Evolutionary conservation across 2,888 invertebrate species (phyloP), one percentile per base, ranked within the genome.

Genomic region (Heliconius charithonia): DNA sequence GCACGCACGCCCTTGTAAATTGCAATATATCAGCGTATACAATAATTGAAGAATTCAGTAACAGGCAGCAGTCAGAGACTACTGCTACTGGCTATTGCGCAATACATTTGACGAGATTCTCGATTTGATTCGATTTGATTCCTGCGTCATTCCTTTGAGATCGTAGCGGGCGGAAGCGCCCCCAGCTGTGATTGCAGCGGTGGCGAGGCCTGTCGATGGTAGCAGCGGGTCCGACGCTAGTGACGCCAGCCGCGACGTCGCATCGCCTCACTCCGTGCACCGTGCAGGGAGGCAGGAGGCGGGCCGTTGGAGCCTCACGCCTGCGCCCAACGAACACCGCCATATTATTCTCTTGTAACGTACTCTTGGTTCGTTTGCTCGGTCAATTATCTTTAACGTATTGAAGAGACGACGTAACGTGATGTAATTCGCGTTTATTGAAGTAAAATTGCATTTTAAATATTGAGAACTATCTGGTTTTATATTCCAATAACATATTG

Each of bases 301-400:
- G 85, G 90, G 88, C 83, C 85, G 87, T 84, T 86, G 85, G 85
- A 81, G 80, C 85, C 83, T 84, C 86, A 89, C 92, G 93, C 92
- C 88, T 93, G 93, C 93, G 93, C 92, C 79, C 79, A 82, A 71
- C 86, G 81, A 81, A 82, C 87, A 85, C 80, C 88, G 88, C 89
- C 89, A 90, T 91, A 87, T 90, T 90, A 90, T 90, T 88, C 88
- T 86, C 89, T 87, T 89, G 89, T 91, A 91, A 89, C 88, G 86
- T 88, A 88, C 89, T 87, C 87, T 87, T 87, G 87, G 88, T 90
- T 91, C 90, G 91, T 91, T 92, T 90, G 89, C 89, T 89, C 88
- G 87, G 86, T 90, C 91, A 92, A 92, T 93, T 93, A 92, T 91
- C 88, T 88, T 87, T 84, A 85, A 85, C 87, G 85, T 89, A 90